Conservation (phyloP, 2,888 invertebrate genomes). For the Nysson spinosus region DNA sequence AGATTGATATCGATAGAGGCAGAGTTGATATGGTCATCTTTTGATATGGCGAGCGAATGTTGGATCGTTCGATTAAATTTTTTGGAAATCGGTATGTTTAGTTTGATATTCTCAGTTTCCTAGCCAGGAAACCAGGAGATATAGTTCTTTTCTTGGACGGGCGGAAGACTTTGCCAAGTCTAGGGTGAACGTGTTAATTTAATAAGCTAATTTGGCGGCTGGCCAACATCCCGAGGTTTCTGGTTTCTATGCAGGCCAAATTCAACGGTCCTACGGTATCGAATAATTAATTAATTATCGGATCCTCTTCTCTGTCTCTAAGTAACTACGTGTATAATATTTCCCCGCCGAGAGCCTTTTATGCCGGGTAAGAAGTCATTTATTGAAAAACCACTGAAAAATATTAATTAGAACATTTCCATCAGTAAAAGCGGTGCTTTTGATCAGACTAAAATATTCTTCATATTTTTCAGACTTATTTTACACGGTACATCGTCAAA, state of each 20-base stretch:
- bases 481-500: too few species aligned
- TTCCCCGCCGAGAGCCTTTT: conserved; percentile 33
- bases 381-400: too few species aligned
- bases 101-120: not conserved
- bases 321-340: conserved; percentile 28
- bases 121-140: conserved; percentile 1
- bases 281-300: conserved; percentile 69
- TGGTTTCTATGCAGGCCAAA: conserved; percentile 58
- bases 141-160: conserved; percentile 27
- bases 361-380: conserved; percentile 18
- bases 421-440: too few species aligned
- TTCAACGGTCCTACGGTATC: conserved; percentile 51
- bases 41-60: not conserved
- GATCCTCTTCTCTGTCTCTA: conserved; percentile 28
- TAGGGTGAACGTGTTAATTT: conserved; percentile 68
- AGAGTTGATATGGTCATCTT: too few species aligned
- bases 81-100: conserved; percentile 25
- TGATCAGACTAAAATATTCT: too few species aligned
- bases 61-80: conserved; percentile 1
- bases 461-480: too few species aligned
- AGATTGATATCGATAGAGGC: too few species aligned
- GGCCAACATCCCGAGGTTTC: conserved; percentile 66
- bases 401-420: too few species aligned
- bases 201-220: conserved; percentile 74
- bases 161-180: conserved; percentile 53